A percentile compares a stretch with the other conserved stretches of the same genome.
phyloP scores from a whole-genome alignment of 2,797 vertebrate genomes.

The Pampus argenteus region DNA sequence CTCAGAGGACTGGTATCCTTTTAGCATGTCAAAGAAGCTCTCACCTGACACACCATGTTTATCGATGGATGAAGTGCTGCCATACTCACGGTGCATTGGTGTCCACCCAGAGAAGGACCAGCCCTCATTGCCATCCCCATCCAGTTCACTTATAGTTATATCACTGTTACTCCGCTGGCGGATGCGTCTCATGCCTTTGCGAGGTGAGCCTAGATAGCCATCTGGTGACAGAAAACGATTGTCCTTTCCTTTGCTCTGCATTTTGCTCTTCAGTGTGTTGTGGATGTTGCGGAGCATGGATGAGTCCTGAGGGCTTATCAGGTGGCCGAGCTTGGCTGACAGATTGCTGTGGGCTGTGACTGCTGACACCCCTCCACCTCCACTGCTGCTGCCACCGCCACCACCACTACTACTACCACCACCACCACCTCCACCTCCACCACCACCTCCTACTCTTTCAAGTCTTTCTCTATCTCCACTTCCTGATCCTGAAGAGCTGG shows the following conservation, averaged over 20 bases:
- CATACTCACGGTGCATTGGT: constrained; percentile 96
- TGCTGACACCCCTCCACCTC: constrained; percentile 64
- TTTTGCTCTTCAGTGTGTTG: constrained; percentile 96
- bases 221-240: constrained; percentile 96
- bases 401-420: constrained; percentile 34
- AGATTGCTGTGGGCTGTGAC: constrained; percentile 94
- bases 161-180: constrained; percentile 98
- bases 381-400: constrained; percentile 42
- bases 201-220: constrained; percentile 94
- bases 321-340: constrained; percentile 95
- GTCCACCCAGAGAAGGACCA: constrained; percentile 97
- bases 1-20: constrained; percentile 92
- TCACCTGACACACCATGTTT: constrained; percentile 97
- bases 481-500: constrained; percentile 79
- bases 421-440: constrained; percentile 42
- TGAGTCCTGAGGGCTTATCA: constrained; percentile 94
- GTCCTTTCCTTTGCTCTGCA: constrained; percentile 92
- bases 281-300: constrained; percentile 98
- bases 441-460: constrained; percentile 49
- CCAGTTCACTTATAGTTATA: constrained; percentile 97
- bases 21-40: constrained; percentile 97
- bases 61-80: constrained; percentile 98
- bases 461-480: constrained; percentile 80
- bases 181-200: constrained; percentile 96
- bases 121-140: constrained; percentile 94